Percentiles rank a stretch among this genome's conserved stretches.
phyloP scores from a whole-genome alignment of 2,888 invertebrate genomes.

The Pelosia muscerda region DNA sequence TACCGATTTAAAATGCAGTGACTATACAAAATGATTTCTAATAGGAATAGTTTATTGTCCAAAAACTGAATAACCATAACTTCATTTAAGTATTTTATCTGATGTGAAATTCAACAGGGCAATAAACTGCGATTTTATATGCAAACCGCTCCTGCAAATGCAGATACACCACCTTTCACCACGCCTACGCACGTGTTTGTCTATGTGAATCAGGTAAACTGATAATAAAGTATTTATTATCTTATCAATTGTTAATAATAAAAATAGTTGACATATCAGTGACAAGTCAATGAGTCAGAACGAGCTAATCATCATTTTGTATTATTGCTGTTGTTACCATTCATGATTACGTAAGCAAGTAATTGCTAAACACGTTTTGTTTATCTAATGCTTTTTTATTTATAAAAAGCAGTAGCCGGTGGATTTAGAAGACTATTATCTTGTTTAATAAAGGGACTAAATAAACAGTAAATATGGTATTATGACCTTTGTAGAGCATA shows the following conservation, averaged over 20 bases:
- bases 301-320: constrained; percentile 1
- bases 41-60: not conserved
- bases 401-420: not conserved
- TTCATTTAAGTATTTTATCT: no score
- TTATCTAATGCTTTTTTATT: not conserved
- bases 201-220: not conserved
- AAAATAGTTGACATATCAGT: not conserved
- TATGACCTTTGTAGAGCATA: not conserved
- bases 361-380: not conserved
- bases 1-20: not conserved
- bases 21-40: not conserved
- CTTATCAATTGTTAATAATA: not conserved
- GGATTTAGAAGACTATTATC: not conserved
- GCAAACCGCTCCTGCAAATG: not conserved
- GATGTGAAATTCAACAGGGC: no score
- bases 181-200: not conserved
- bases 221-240: not conserved
- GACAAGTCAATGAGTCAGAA: constrained; percentile 1
- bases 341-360: not conserved
- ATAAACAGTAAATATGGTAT: not conserved
- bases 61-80: not conserved
- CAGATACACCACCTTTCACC: not conserved
- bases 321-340: not conserved
- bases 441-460: not conserved
- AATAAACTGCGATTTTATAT: not conserved